Conservation (phyloP, 2,888 invertebrate species). For the Leptopterna dolabrata region DNA sequence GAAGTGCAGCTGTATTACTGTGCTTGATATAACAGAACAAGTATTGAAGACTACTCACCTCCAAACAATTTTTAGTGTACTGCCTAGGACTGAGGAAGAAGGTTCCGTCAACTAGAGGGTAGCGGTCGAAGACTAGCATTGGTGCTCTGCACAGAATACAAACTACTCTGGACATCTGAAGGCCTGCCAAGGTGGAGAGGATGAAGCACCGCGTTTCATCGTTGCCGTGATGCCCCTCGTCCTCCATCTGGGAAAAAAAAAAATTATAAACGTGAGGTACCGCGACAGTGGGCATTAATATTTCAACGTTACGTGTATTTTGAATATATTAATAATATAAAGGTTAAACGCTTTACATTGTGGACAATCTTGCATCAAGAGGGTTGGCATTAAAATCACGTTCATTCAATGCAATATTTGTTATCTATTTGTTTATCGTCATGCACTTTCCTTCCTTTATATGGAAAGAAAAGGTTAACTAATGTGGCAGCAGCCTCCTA, state of each 20-base stretch:
- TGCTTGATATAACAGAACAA: too few relatives aligned
- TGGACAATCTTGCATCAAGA: too few relatives aligned
- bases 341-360: too few relatives aligned
- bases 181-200: slow-evolving; percentile 91
- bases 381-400: too few relatives aligned
- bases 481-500: too few relatives aligned
- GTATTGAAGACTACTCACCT: slow-evolving; percentile 72
- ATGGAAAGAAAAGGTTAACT: too few relatives aligned
- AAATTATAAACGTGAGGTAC: not conserved
- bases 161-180: slow-evolving; percentile 85
- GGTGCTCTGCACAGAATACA: slow-evolving; percentile 90
- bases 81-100: slow-evolving; percentile 97
- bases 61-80: slow-evolving; percentile 86
- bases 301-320: not conserved
- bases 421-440: too few relatives aligned
- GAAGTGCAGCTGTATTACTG: too few relatives aligned
- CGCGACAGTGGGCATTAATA: not conserved
- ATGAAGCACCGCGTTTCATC: slow-evolving; percentile 98
- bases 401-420: too few relatives aligned
- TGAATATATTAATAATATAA: too few relatives aligned
- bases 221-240: slow-evolving; percentile 97
- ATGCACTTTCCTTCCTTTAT: too few relatives aligned
- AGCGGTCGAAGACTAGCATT: slow-evolving; percentile 94
- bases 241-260: slow-evolving; percentile 88
- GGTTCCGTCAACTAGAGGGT: slow-evolving; percentile 96